Conservation (phyloP, 2,888 invertebrate genomes). For the Lepas anatifera region DNA sequence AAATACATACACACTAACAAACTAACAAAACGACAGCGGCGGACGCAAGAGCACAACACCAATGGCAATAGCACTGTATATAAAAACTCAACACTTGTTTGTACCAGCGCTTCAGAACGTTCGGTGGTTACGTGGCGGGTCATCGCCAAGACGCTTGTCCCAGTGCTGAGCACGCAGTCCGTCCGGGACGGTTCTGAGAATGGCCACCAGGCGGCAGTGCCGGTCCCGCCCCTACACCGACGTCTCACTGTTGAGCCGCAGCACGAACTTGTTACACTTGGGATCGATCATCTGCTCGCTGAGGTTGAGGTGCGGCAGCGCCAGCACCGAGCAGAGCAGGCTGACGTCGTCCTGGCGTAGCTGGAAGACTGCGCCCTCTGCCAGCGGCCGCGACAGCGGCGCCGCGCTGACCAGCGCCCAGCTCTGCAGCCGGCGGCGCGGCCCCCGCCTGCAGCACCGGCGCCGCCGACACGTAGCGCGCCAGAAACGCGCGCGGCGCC, state of each 20-base stretch:
- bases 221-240: constrained; percentile 65
- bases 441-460: constrained; percentile 71
- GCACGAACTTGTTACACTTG: constrained; percentile 86
- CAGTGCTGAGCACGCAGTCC: no score
- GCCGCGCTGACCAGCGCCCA: constrained; percentile 95
- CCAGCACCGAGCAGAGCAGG: constrained; percentile 69
- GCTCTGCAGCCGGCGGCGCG: constrained; percentile 65
- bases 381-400: constrained; percentile 70
- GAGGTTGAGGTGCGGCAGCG: constrained; percentile 84
- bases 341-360: constrained; percentile 86
- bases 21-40: no score
- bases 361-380: constrained; percentile 75
- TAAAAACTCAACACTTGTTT: no score
- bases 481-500: constrained; percentile 86
- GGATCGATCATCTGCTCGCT: constrained; percentile 94
- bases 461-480: constrained; percentile 76
- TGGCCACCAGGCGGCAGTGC: no score
- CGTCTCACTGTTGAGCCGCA: constrained; percentile 89
- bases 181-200: no score
- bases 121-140: no score
- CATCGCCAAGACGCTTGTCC: no score
- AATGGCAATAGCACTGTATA: no score
- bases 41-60: no score
- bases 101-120: no score
- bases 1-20: no score